Base-by-base conservation (phyloP, 30 jellyfish, hydroid and myxozoan genomes). In the Hydractinia echinata region DNA sequence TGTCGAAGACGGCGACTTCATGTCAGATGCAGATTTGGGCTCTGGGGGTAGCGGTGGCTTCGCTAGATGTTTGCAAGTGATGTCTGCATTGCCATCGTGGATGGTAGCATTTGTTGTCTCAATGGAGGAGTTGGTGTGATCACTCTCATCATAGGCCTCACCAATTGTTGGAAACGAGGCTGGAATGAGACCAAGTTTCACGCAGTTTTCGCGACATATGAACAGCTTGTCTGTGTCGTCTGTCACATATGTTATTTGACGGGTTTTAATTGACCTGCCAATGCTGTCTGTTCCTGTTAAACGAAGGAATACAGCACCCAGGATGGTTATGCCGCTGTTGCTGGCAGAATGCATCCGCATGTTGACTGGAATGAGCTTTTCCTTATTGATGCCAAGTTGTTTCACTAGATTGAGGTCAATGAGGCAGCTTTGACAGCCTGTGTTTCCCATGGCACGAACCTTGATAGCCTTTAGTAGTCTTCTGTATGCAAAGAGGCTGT, bases 381-480 rank as follows among this genome's bases (percentile, higher is more conserved):
- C 18, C 39, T 50, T 53, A 10, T 48, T 1, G n/a, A 50, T 15
- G 76, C 83, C 83, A 73, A 73, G 1, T 10, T 50, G 83, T 16
- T 73, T 15, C 77, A 73, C 48, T 13, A 13, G 74, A n/a, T 73
- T 73, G 30, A 48, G 13, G n/a, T 4, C 76, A 4, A 53, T 53
- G 74, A 73, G 76, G 83, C 83, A 73, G 48, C 83, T 10, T 39
- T 73, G 83, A 76, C 83, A 73, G 21, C 83, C 83, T 11, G 83
- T 73, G 76, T 73, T 76, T 15, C 3, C 76, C 77, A 73, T 73
- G 21, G 77, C 76, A 10, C 77, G 4, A 77, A 68, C 54, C 15
- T 30, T 11, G 49, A 68, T 68, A 14, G 3, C 18, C 19, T 58
- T 1, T 58, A 0, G 19, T 16, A 58, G 69, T 58, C 69, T 16